A percentile compares a stretch with the other conserved stretches of the same genome.
Conservation (phyloP, 2,888 invertebrate species). For the Cyaniris semiargus region DNA sequence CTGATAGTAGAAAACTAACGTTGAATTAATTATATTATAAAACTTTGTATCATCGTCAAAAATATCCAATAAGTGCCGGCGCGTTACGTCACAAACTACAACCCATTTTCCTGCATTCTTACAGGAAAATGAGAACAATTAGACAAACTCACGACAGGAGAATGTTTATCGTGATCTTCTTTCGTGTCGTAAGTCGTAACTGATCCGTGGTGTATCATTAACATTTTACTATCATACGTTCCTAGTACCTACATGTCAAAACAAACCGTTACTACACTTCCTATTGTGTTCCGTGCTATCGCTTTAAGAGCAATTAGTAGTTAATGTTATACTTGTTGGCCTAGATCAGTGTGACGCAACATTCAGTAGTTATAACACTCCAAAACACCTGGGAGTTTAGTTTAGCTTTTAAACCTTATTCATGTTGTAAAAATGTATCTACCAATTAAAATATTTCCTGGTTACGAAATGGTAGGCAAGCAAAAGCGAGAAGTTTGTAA, state of each 20-base stretch:
- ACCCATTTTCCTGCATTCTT: not conserved
- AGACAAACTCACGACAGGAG: conserved; percentile 22
- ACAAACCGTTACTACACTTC: conserved; percentile 29
- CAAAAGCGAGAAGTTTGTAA: not conserved
- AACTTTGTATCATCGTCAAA: not conserved
- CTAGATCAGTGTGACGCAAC: conserved; percentile 24
- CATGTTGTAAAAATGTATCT: not conserved
- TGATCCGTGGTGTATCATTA: conserved; percentile 36
- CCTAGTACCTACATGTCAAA: conserved; percentile 32
- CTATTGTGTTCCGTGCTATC: conserved; percentile 29
- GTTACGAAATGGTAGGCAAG: not conserved
- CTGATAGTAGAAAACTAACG: too few species aligned
- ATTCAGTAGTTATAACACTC: not conserved
- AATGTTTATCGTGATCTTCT: conserved; percentile 38
- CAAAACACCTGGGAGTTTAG: not conserved
- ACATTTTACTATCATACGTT: conserved; percentile 30
- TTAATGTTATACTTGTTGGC: conserved; percentile 11
- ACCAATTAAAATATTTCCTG: not conserved
- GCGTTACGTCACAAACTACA: not conserved
- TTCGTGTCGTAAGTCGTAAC: conserved; percentile 39
- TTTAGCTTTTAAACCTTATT: not conserved
- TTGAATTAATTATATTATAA: too few species aligned
- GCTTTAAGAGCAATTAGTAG: conserved; percentile 26
- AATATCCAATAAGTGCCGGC: not conserved
- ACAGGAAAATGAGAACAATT: conserved; percentile 28